These are phyloP conservation scores for Leucopternis melanops DNA, from an alignment of 2,113 vertebrate species.

Conservation along the genomic window DNA sequence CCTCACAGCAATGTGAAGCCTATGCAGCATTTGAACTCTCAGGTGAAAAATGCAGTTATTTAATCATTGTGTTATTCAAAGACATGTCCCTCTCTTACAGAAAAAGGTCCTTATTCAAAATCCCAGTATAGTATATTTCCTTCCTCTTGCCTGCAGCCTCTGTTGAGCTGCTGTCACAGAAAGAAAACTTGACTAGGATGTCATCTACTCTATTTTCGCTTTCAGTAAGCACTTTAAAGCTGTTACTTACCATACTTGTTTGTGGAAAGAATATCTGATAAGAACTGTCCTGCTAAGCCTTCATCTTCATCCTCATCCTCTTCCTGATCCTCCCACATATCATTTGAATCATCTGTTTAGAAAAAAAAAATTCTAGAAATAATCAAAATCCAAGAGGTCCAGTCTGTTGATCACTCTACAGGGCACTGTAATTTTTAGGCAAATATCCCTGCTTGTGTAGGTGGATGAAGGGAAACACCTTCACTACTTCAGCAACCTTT, in stretches of 20 bases:
- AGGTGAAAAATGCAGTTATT: not conserved
- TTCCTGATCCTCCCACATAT: constrained; percentile 95
- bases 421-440: not conserved
- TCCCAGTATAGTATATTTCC: not conserved
- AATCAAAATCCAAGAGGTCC: not conserved
- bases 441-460: not conserved
- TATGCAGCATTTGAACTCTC: not conserved
- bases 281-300: constrained; percentile 87
- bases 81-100: not conserved
- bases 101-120: not conserved
- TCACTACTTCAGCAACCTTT: not conserved
- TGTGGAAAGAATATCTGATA: constrained; percentile 93
- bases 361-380: not conserved
- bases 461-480: not conserved
- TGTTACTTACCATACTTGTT: constrained; percentile 89
- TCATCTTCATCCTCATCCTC: constrained; percentile 89
- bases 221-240: not conserved
- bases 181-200: not conserved
- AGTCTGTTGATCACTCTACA: not conserved
- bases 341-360: constrained; percentile 80
- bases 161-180: not conserved
- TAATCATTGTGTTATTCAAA: not conserved
- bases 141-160: not conserved
- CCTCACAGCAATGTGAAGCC: not conserved
- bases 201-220: not conserved